phyloP scores from a whole-genome alignment of 2,797 vertebrate species.

The Crocidura indochinensis region DNA sequence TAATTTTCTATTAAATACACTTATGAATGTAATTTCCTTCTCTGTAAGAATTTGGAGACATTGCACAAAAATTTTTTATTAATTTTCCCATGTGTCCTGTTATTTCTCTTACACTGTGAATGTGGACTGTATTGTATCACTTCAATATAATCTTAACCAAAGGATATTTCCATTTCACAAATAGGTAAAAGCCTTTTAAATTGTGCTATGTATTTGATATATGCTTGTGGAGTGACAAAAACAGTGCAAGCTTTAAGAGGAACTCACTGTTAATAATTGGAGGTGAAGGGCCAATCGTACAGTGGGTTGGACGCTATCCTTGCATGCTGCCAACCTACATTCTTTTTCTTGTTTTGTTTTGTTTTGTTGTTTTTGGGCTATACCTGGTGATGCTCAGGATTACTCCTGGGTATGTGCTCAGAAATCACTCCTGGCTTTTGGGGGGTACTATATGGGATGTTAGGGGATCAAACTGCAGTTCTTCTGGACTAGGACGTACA shows the following conservation, averaged over 20 bases:
- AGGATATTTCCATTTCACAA: constrained; percentile 27
- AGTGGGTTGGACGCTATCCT: too few species aligned
- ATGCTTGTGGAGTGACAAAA: not conserved
- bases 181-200: not conserved
- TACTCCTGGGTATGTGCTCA: too few species aligned
- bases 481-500: too few species aligned
- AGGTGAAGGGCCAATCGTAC: too few species aligned
- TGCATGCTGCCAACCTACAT: too few species aligned
- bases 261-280: not conserved
- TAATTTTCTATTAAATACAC: not conserved
- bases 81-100: constrained; percentile 30
- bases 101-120: constrained; percentile 11
- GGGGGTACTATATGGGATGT: too few species aligned
- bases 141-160: constrained; percentile 45
- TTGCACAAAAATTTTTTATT: not conserved
- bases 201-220: not conserved
- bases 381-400: too few species aligned
- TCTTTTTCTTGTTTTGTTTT: too few species aligned
- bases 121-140: constrained; percentile 9
- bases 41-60: not conserved
- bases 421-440: too few species aligned
- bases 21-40: constrained; percentile 31
- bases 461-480: too few species aligned
- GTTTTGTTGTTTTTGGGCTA: too few species aligned
- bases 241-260: not conserved